These are phyloP conservation scores for Ploceus nigricollis DNA, from an alignment of 2,113 vertebrate genomes.

Conservation along the genomic window DNA sequence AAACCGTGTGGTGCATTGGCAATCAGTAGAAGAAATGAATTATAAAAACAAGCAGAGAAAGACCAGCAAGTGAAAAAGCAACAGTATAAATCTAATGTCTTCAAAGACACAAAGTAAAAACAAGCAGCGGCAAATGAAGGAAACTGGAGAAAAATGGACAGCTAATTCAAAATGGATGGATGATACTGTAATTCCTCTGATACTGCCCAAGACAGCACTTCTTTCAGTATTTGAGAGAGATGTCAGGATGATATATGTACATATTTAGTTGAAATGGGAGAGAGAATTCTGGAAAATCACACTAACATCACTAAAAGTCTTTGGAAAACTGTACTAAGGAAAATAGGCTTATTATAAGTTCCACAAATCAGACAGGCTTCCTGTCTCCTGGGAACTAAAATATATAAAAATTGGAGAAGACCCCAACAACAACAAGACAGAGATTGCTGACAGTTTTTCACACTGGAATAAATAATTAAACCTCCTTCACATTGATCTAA, in stretches of 20 bases:
- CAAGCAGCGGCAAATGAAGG: not conserved
- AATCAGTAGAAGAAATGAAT: not conserved
- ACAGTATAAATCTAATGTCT: not conserved
- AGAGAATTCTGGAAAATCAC: not conserved
- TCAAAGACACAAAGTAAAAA: not conserved
- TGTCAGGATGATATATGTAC: not conserved
- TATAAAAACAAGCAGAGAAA: not conserved
- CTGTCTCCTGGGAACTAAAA: not conserved
- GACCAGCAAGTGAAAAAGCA: not conserved
- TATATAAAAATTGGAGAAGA: not conserved
- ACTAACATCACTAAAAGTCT: not conserved
- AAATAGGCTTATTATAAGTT: not conserved
- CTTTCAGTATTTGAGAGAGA: not conserved
- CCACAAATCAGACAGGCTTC: not conserved
- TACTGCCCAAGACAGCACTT: not conserved
- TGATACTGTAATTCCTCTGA: not conserved
- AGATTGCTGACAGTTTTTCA: not conserved
- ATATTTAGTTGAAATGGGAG: not conserved
- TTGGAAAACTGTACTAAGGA: not conserved
- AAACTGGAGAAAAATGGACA: not conserved
- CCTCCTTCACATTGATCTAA: rapidly evolving
- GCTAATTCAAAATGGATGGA: not conserved
- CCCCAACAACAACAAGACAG: not conserved
- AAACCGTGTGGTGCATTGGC: not conserved
- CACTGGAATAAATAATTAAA: not conserved